These are phyloP conservation scores for Strigamia crassipes DNA, from an alignment of 2,888 invertebrate genomes.

Conservation along the genomic window DNA sequence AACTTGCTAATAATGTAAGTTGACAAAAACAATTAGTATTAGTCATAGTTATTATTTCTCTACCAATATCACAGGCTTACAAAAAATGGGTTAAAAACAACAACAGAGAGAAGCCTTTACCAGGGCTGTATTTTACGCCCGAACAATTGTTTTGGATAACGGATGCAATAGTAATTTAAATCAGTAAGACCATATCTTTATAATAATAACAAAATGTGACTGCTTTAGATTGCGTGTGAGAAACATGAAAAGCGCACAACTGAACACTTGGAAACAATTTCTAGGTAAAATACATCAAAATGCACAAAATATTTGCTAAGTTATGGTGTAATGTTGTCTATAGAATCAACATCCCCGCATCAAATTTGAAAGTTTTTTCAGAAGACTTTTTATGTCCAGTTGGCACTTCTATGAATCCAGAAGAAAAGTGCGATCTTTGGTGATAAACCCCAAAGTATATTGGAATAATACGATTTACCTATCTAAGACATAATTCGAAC, in stretches of 20 bases:
- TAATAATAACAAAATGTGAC: neutral
- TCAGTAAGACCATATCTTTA: neutral
- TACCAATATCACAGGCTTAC: constrained; percentile 52
- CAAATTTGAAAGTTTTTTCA: neutral
- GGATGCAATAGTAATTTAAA: constrained; percentile 57
- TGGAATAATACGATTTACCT: neutral
- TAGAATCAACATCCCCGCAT: neutral
- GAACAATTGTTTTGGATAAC: constrained; percentile 59
- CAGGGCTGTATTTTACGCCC: constrained; percentile 57
- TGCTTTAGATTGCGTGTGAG: neutral
- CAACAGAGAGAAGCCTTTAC: constrained; percentile 54
- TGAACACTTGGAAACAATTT: neutral
- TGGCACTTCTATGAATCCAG: neutral
- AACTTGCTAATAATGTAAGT: neutral
- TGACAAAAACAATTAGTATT: neutral
- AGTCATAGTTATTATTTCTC: neutral
- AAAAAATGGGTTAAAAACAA: constrained; percentile 55
- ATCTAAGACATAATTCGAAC: too few species aligned
- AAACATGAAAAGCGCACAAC: neutral
- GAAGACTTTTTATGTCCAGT: neutral
- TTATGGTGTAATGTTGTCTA: neutral
- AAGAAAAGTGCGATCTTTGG: constrained; percentile 8
- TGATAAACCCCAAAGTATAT: neutral
- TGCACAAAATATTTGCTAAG: neutral
- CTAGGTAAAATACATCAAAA: neutral